These are phyloP conservation scores for Kryptopterus vitreolus DNA, from an alignment of 2,797 vertebrate genomes.

Conservation along the genomic window DNA sequence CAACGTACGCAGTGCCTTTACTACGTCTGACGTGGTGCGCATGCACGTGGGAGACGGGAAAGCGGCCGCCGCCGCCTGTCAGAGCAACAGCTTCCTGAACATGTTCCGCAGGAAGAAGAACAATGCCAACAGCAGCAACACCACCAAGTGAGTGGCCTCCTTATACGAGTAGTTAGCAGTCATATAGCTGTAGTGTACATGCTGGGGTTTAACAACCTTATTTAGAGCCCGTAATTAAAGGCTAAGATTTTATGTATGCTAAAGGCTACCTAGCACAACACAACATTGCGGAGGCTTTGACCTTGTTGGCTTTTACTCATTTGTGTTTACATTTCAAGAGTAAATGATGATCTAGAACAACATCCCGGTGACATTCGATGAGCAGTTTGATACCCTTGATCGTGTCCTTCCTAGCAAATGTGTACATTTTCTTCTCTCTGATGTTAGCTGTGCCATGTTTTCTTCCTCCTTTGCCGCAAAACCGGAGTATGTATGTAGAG, in stretches of 20 bases:
- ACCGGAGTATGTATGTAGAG: slow-evolving; percentile 67
- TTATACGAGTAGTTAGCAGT: background rate
- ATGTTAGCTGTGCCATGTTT: slow-evolving; percentile 68
- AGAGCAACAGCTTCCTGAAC: slow-evolving; percentile 91
- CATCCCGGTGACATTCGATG: too few relatives aligned
- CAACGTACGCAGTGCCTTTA: slow-evolving; percentile 98
- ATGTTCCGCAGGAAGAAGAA: slow-evolving; percentile 96
- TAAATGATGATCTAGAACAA: too few relatives aligned
- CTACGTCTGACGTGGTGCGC: slow-evolving; percentile 96
- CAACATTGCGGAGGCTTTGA: background rate
- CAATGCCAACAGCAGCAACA: slow-evolving; percentile 86
- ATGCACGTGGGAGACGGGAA: slow-evolving; percentile 99
- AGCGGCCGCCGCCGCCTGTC: slow-evolving; percentile 76
- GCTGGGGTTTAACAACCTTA: background rate
- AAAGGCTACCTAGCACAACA: background rate
- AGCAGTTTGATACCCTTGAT: slow-evolving; percentile 2
- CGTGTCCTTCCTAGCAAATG: slow-evolving; percentile 42
- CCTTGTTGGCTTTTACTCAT: too few relatives aligned
- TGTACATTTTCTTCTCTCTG: slow-evolving; percentile 64
- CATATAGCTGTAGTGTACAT: background rate
- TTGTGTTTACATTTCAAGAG: too few relatives aligned
- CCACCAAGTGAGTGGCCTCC: slow-evolving; percentile 87
- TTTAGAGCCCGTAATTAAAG: background rate
- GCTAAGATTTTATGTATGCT: background rate
- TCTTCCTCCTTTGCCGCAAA: slow-evolving; percentile 59